These are phyloP conservation scores for Musca domestica DNA, from an alignment of 1,140 invertebrate species.

Conservation along the genomic window DNA sequence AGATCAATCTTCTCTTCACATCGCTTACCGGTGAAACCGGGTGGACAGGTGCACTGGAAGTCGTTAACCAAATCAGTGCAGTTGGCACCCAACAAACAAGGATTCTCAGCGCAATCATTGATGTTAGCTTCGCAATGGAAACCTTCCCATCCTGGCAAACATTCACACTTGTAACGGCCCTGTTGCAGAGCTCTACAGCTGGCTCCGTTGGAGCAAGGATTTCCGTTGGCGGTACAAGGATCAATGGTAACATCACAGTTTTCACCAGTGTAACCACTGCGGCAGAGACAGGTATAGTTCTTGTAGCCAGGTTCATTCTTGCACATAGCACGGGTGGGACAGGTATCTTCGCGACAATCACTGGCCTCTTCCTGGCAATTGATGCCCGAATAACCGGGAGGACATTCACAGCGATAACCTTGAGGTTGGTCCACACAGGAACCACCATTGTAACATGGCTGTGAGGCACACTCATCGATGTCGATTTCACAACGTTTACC, in stretches of 20 bases:
- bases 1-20: constrained; percentile 95
- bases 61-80: constrained; percentile 92
- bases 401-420: constrained; percentile 86
- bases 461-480: constrained; percentile 90
- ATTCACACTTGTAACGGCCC: constrained; percentile 91
- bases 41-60: constrained; percentile 90
- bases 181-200: constrained; percentile 85
- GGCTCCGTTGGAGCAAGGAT: constrained; percentile 87
- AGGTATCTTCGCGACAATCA: constrained; percentile 86
- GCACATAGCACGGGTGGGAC: constrained; percentile 93
- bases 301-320: constrained; percentile 91
- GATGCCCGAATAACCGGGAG: constrained; percentile 82
- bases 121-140: constrained; percentile 91
- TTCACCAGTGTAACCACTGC: constrained; percentile 85
- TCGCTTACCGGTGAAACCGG: constrained; percentile 93
- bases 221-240: constrained; percentile 82
- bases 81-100: constrained; percentile 87
- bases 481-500: constrained; percentile 92
- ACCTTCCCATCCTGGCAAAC: constrained; percentile 91
- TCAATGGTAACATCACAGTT: constrained; percentile 88
- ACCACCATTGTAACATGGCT: constrained; percentile 90
- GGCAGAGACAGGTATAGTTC: constrained; percentile 87
- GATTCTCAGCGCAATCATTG: constrained; percentile 93
- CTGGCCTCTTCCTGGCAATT: constrained; percentile 92
- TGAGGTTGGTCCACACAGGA: constrained; percentile 88